phyloP scores from a whole-genome alignment of 2,797 vertebrate species.

The Clarias laeviceps region DNA sequence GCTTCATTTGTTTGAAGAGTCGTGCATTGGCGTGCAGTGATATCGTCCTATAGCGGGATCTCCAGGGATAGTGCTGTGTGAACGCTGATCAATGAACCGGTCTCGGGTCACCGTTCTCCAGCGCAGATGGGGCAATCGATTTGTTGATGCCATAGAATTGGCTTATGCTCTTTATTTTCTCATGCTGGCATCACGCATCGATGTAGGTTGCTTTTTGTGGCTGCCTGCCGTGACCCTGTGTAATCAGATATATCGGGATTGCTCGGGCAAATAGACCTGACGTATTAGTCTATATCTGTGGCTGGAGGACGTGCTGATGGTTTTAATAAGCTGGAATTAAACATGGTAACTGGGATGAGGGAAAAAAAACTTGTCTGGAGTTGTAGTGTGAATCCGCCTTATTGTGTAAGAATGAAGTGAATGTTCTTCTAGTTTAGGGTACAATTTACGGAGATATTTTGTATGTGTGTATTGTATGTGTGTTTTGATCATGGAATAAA shows the following conservation, averaged over 20 bases:
- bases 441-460: too few relatives aligned
- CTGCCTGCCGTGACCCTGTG: constrained; percentile 43
- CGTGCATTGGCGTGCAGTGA: neutral
- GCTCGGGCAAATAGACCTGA: constrained; percentile 17
- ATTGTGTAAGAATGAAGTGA: neutral
- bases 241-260: constrained; percentile 42
- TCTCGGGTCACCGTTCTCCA: constrained; percentile 63
- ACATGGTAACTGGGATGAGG: neutral
- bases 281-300: constrained; percentile 15
- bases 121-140: constrained; percentile 62
- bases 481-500: neutral
- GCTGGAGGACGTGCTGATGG: neutral
- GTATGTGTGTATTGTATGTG: neutral
- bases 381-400: neutral
- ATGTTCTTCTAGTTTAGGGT: neutral
- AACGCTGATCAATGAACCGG: constrained; percentile 62
- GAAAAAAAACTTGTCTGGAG: neutral
- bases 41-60: constrained; percentile 40
- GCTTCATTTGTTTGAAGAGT: constrained; percentile 14
- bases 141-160: constrained; percentile 65
- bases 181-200: constrained; percentile 44
- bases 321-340: neutral
- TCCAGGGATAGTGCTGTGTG: constrained; percentile 56
- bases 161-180: constrained; percentile 64
- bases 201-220: constrained; percentile 27